phyloP scores from a whole-genome alignment of 2,113 vertebrate genomes.

The Micromys minutus region DNA sequence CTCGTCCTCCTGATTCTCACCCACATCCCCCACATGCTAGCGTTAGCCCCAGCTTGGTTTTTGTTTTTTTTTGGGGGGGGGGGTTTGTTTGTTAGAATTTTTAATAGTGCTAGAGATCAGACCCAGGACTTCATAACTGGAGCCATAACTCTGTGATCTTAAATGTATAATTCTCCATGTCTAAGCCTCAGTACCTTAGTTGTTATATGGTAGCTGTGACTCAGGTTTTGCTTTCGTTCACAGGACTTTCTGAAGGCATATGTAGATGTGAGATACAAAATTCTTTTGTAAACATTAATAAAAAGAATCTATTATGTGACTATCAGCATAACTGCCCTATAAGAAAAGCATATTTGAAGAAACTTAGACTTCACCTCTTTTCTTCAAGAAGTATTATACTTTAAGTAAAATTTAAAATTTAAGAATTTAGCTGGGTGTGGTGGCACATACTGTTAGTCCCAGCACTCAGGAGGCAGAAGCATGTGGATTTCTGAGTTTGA shows the following conservation, averaged over 20 bases:
- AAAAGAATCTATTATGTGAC: slow-evolving; percentile 32
- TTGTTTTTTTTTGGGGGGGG: background rate
- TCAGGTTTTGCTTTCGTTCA: background rate
- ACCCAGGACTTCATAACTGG: background rate
- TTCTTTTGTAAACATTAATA: slow-evolving; percentile 41
- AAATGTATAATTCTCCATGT: background rate
- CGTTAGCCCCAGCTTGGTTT: background rate
- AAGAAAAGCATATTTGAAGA: slow-evolving; percentile 45
- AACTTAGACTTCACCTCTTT: slow-evolving; percentile 51
- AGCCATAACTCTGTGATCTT: background rate
- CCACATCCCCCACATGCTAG: background rate
- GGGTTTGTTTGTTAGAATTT: background rate
- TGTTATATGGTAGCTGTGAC: background rate
- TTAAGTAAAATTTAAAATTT: slow-evolving; percentile 50
- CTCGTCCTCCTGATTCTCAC: background rate
- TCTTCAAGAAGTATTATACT: slow-evolving; percentile 42
- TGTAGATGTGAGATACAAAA: background rate
- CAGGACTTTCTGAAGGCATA: background rate
- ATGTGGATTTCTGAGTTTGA: background rate
- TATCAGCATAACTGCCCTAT: slow-evolving; percentile 13
- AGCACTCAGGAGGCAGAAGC: background rate
- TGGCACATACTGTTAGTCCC: background rate
- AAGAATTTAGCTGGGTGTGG: background rate
- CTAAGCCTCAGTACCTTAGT: background rate
- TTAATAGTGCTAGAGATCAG: background rate